A percentile compares a stretch with the other conserved stretches of the same genome.
phyloP scores from a whole-genome alignment of 2,888 invertebrate genomes.

The Lingula anatina region DNA sequence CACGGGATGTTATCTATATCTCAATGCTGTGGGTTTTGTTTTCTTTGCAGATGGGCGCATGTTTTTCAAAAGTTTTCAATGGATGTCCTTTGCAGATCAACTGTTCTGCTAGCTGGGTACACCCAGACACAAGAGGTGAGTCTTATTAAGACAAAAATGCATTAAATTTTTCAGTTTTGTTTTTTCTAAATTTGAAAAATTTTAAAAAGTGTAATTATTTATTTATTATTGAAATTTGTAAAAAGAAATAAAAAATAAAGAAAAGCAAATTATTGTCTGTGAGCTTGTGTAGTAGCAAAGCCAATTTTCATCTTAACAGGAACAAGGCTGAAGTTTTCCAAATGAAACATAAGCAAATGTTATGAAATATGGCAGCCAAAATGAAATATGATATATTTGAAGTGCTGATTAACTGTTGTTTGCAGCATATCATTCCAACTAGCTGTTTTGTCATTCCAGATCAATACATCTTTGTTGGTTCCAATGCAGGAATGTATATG shows the following conservation, averaged over 20 bases:
- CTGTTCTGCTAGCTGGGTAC: constrained; percentile 98
- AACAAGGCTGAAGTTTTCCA: neutral
- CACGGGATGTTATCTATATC: no score
- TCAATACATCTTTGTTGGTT: constrained; percentile 91
- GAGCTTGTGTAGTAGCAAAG: neutral
- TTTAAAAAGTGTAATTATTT: neutral
- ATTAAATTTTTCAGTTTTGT: neutral
- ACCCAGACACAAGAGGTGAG: constrained; percentile 78
- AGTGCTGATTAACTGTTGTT: neutral
- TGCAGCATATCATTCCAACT: no score
- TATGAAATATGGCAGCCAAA: neutral
- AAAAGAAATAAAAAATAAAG: neutral
- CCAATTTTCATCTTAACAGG: neutral
- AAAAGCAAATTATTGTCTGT: neutral
- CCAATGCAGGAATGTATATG: constrained; percentile 97
- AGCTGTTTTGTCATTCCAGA: constrained; percentile 57
- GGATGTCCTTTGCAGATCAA: constrained; percentile 94
- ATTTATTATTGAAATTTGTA: neutral
- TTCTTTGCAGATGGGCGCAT: constrained; percentile 81
- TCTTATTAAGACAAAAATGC: neutral
- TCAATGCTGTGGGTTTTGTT: no score
- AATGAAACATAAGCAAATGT: neutral
- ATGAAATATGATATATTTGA: neutral
- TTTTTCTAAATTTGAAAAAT: neutral
- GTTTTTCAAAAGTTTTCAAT: constrained; percentile 93